A percentile compares a stretch with the other conserved stretches of the same genome.
These are phyloP conservation scores for Helicoverpa armigera DNA, from an alignment of 1,140 invertebrate genomes.

Conservation along the genomic window DNA sequence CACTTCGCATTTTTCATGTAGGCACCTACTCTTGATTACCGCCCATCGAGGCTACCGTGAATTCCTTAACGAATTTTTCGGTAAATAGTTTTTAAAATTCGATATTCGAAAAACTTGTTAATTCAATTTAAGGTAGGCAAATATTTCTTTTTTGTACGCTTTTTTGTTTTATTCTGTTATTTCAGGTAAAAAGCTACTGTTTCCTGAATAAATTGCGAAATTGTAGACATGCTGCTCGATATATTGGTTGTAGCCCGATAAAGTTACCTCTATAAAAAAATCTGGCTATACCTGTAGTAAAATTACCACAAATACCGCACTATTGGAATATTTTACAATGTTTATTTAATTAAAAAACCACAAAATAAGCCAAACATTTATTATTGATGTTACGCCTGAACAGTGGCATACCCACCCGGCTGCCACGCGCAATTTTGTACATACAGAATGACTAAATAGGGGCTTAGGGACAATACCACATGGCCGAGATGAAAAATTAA, in stretches of 20 bases:
- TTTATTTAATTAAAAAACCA: conserved; percentile 4
- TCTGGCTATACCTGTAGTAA: too few relatives aligned
- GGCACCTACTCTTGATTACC: conserved; percentile 2
- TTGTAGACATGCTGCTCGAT: too few relatives aligned
- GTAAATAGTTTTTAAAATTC: neutral
- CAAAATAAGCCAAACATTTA: conserved; percentile 35
- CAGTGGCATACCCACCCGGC: conserved; percentile 11
- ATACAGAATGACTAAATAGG: conserved; percentile 43
- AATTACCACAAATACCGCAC: too few relatives aligned
- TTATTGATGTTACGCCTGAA: conserved; percentile 3
- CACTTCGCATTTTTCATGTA: conserved; percentile 42
- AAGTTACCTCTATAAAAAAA: too few relatives aligned
- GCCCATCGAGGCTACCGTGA: neutral
- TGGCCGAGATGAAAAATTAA: conserved; percentile 44
- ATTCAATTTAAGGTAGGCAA: too few relatives aligned
- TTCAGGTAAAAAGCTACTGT: too few relatives aligned
- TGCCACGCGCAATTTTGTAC: conserved; percentile 38
- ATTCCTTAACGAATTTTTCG: conserved; percentile 1
- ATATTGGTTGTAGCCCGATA: too few relatives aligned
- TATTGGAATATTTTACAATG: too few relatives aligned
- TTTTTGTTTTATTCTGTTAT: neutral
- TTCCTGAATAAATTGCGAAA: too few relatives aligned
- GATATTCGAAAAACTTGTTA: too few relatives aligned
- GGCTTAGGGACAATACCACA: conserved; percentile 39
- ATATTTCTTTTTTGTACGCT: neutral